These are phyloP conservation scores for Cirrhinus mrigala DNA, from an alignment of 2,797 vertebrate genomes.

Conservation along the genomic window DNA sequence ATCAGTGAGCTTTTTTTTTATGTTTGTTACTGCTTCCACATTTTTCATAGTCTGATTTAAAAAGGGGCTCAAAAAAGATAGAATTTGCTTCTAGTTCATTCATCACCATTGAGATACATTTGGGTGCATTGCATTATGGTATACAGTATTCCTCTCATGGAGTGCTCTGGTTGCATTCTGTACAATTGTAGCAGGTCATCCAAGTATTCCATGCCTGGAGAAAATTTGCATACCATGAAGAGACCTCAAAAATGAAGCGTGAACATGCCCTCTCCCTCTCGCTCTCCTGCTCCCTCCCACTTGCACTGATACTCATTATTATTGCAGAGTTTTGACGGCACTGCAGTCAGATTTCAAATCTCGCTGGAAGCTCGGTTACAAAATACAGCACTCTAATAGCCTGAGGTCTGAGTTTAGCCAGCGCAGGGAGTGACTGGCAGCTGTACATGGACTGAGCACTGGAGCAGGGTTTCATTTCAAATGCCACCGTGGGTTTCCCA, in stretches of 20 bases:
- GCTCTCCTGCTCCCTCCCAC: constrained; percentile 3
- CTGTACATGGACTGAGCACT: constrained; percentile 8
- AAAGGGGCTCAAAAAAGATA: neutral
- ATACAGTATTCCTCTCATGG: neutral
- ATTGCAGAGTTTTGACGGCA: constrained; percentile 40
- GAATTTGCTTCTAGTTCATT: neutral
- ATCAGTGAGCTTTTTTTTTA: neutral
- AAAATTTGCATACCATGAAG: neutral
- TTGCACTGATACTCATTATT: constrained; percentile 44
- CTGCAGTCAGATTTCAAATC: constrained; percentile 48
- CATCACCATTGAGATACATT: neutral
- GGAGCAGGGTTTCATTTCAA: constrained; percentile 37
- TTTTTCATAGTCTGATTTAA: neutral
- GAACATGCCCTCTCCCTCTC: constrained; percentile 6
- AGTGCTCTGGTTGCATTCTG: neutral
- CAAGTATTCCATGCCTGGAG: neutral
- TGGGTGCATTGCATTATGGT: neutral
- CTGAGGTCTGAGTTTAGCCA: constrained; percentile 41
- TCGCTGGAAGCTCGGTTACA: constrained; percentile 17
- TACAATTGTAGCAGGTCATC: neutral
- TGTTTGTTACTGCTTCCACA: neutral
- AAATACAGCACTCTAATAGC: constrained; percentile 38
- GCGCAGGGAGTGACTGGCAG: constrained; percentile 38
- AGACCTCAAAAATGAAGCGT: neutral
- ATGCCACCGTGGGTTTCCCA: constrained; percentile 38